Evolutionary conservation across 2,113 vertebrate species (phyloP).

Genomic region (Melanerpes aurifrons): DNA sequence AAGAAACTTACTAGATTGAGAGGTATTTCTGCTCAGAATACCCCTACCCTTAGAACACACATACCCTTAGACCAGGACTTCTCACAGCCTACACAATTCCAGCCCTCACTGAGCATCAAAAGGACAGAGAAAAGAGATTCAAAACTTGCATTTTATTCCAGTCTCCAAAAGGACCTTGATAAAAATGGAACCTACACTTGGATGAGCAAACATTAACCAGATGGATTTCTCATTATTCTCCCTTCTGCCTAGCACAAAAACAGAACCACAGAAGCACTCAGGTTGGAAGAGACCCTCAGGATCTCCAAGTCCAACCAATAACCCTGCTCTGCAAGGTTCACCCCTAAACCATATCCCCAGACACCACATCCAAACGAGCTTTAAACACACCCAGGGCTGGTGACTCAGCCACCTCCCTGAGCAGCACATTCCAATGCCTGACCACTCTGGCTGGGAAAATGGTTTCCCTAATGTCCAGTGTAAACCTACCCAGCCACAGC

Average conservation of each 20-base stretch:
- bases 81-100: background rate
- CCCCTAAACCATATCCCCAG: no score
- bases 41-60: background rate
- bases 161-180: background rate
- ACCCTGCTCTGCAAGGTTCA: no score
- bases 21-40: background rate
- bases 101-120: background rate
- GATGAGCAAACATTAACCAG: background rate
- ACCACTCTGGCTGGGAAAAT: no score
- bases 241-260: background rate
- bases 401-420: no score
- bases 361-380: no score
- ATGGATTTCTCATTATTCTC: background rate
- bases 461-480: no score
- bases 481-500: no score
- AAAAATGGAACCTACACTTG: background rate
- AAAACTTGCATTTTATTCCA: background rate
- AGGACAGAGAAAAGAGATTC: background rate
- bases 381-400: no score
- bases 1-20: background rate
- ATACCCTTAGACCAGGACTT: background rate
- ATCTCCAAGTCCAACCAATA: no score
- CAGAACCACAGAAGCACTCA: background rate
- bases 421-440: no score
- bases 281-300: no score